Percentiles rank a stretch among this genome's conserved stretches.
These are phyloP conservation scores for Lates japonicus DNA, from an alignment of 2,797 vertebrate genomes.

Conservation along the genomic window DNA sequence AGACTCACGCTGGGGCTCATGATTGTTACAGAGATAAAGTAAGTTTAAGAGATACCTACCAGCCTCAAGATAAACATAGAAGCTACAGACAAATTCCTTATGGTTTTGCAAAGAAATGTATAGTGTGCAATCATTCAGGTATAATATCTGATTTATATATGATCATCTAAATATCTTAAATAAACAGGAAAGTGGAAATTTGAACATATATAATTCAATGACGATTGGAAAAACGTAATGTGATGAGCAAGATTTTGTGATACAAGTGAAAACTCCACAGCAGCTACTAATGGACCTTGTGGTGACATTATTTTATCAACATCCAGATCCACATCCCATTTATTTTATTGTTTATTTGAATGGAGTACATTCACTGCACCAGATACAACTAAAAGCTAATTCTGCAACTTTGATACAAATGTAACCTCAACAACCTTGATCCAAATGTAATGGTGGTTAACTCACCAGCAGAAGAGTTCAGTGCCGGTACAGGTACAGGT, in stretches of 20 bases:
- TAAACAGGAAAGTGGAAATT: not conserved
- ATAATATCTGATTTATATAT: not conserved
- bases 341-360: not conserved
- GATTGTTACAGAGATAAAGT: not conserved
- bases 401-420: not conserved
- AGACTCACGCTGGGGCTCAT: not conserved
- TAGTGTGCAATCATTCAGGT: not conserved
- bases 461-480: constrained; percentile 69
- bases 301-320: not conserved
- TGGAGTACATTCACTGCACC: not conserved
- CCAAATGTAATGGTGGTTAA: constrained; percentile 28
- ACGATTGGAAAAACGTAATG: not conserved
- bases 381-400: not conserved
- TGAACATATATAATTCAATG: not conserved
- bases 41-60: not conserved
- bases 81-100: not conserved
- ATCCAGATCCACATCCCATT: not conserved
- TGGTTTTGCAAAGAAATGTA: not conserved
- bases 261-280: not conserved
- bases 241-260: not conserved
- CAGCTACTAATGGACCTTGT: not conserved
- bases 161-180: not conserved
- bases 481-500: constrained; percentile 21
- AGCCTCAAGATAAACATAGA: not conserved
- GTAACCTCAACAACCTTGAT: not conserved